Base-by-base conservation (phyloP, 2,888 invertebrate species). In the Pharmacophagus antenor region DNA sequence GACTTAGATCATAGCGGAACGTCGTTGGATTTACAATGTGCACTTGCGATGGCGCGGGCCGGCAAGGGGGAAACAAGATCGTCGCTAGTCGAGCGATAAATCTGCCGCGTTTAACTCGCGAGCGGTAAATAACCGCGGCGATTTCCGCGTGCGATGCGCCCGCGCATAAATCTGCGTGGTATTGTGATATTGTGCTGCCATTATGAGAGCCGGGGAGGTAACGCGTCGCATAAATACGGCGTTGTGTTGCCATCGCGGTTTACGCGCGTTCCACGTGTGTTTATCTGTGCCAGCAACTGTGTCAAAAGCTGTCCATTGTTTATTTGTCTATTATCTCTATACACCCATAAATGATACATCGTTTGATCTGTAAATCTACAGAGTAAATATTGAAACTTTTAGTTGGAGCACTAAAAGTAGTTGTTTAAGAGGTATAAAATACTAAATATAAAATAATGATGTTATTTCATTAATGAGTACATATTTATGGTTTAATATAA, bases 141-240 rank as follows among this genome's bases (percentile, higher is more conserved):
- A 88, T 90, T 90, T 90, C 90, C 90, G 88, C 87, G 88, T 90
- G 90, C 88, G 88, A 85, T 84, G 86, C 86, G 85, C 85, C 79
- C 74, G 76, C 72, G 84, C 88, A 90, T 90, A 90, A 90, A 90
- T 90, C 89, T 88, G 80, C 84, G 89, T 87, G 72, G 85, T 81
- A 88, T 90, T 89, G 90, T 90, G 90, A 89, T 89, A 89, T 89
- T 90, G 90, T 88, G 88, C 87, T 89, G 89, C 88, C 84, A 88
- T 88, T 89, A 89, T 85, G 78, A 80, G 82, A 80, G 82, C 76
- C 77, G 73, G 77, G 83, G 76, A 80, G 77, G 79, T 77, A 76
- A 80, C 79, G 78, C 79, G 81, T 84, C 83, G 76, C 84, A 85
- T 88, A 88, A 88, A 88, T 87, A 86, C 80, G 73, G 73, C 68